Base-by-base conservation (phyloP, 2,888 invertebrate genomes). In the Odontocerum albicorne region DNA sequence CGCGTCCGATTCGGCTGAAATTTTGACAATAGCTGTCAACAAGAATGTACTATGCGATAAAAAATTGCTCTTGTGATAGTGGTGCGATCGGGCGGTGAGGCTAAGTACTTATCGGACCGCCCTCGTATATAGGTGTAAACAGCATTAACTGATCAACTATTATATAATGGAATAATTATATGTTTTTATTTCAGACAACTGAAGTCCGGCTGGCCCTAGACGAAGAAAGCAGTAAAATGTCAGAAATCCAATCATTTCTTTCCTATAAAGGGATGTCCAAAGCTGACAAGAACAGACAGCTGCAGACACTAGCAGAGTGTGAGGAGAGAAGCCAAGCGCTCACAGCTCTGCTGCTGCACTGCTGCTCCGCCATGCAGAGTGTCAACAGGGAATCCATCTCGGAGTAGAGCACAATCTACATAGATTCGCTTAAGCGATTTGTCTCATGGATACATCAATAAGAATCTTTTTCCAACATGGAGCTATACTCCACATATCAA, bases 261-360 rank as follows among this genome's bases (percentile, higher is more conserved):
- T 49, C 52, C 22, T 19, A 15, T 21, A 58, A 46, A 16, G 44
- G 19, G 7, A 27, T 45, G 21, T 45, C 49, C 13, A 40, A 58
- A 20, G 38, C 51, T 13, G 60, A 60, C 6, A 46, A 36, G 12
- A 39, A 38, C 15, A 51, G 15, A 32, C 47, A 42, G 12, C 42
- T 42, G 32, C 53, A 46, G 64, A 64, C 38, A 63, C 71, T 71
- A 67, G 79, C 68, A 62, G 86, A 87, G 66, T 86, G 90, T 36
- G 95, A 96, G 68, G 86, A 90, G 62, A 87, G 92, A 65, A 89
- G 94, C 4, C 92, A 92, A 71, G 93, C 94, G 0, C 77, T 97
- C 59, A 93, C 95, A 44, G 89, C 96, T 47, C 83, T 96, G 62
- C 90, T 96, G 88, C 77, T 97, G 62, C 95, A 96, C 73, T 92